Base-by-base conservation (phyloP, 2,888 invertebrate species). In the Zeuzera pyrina region DNA sequence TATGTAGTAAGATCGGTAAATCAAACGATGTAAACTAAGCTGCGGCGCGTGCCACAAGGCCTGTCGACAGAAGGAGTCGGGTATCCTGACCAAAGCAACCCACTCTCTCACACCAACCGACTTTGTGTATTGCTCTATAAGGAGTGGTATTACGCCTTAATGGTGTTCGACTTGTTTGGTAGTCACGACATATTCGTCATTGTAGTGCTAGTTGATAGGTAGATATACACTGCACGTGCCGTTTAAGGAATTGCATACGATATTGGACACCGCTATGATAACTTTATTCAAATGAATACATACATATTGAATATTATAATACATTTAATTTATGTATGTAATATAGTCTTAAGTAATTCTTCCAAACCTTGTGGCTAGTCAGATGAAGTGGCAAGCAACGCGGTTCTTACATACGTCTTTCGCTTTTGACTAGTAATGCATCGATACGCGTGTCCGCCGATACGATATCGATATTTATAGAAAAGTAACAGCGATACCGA, bases 41-140 rank as follows among this genome's bases (percentile, higher is more conserved):
- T 39, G 42, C 49, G 77, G 76, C 81, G 78, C 81, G 81, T 83
- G 81, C 81, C 79, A 53, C 81, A 78, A 79, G 81, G 79, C 70
- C 79, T 72, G 63, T 61, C 62, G 57, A 58, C 60, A 64, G 63
- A 56, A 63, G 72, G 60, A 67, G 60, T 65, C 64, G 50, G 65
- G 55, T 66, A 55, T 65, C 63, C 64, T 54, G 51, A 43, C 38
- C 38, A 52, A 39, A 43, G 49, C 38, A 49, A 58, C 67, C 60
- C 65, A 54, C 70, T 68, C 65, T 57, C 70, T 55, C 68, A 32
- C 51, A 8, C 28, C 8, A 28, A 25, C 25, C 8, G 12, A 25
- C 25, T 4, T 12, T 25, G 12, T 5, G 22, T 11, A 39, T 39
- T 42, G 47, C 63, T 62, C 45, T 62, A 64, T 61, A 68, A 57